These are phyloP conservation scores for Pedionomus torquatus DNA, from an alignment of 2,113 vertebrate species.

Conservation along the genomic window DNA sequence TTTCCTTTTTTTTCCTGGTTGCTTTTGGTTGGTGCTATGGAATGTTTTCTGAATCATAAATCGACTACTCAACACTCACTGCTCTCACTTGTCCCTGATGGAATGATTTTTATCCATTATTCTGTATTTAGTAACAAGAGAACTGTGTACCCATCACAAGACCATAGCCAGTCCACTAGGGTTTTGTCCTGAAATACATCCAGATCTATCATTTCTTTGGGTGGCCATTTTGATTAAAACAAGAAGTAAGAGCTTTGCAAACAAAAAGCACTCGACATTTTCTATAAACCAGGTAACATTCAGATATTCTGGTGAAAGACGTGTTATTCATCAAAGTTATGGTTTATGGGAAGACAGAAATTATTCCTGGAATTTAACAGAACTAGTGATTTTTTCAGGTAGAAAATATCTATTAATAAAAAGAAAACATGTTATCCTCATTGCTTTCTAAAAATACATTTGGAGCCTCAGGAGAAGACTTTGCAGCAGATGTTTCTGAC, in stretches of 20 bases:
- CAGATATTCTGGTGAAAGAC: not conserved
- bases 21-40: not conserved
- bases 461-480: not conserved
- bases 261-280: not conserved
- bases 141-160: not conserved
- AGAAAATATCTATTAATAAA: not conserved
- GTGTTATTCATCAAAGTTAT: not conserved
- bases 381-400: not conserved
- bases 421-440: not conserved
- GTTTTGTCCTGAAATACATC: not conserved
- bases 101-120: not conserved
- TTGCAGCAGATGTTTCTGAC: not conserved
- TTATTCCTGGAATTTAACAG: not conserved
- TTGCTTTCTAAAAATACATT: not conserved
- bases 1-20: not conserved
- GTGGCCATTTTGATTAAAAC: not conserved
- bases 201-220: not conserved
- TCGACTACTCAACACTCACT: not conserved
- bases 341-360: not conserved
- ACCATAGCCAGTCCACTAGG: not conserved
- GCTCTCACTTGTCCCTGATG: not conserved
- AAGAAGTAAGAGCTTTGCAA: not conserved
- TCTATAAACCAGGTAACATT: not conserved
- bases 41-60: constrained; percentile 34
- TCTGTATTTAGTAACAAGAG: not conserved